Conservation (phyloP, 2,797 vertebrate genomes). For the Gymnodraco acuticeps region DNA sequence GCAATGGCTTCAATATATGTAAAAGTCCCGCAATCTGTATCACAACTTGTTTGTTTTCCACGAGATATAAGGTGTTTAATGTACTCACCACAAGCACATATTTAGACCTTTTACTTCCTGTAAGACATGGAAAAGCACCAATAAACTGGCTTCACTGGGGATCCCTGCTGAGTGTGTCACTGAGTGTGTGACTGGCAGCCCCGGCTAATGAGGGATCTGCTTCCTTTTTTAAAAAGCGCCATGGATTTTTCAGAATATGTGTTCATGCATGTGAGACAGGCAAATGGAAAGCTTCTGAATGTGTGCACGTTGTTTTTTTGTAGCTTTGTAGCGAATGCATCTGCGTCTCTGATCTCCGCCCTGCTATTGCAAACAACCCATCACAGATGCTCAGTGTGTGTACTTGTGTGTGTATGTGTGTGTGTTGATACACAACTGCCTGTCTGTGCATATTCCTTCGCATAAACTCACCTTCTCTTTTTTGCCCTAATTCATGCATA, state of each 20-base stretch:
- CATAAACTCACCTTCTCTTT: conserved; percentile 1
- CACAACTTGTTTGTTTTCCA: background rate
- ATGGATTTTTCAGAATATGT: background rate
- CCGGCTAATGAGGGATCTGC: conserved; percentile 43
- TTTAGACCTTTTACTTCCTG: conserved; percentile 12
- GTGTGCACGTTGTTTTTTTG: conserved; percentile 22
- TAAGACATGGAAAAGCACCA: background rate
- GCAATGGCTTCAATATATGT: too few species aligned
- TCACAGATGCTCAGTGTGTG: conserved; percentile 25
- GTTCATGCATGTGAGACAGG: conserved; percentile 9
- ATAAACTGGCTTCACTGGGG: conserved; percentile 27
- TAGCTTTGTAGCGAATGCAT: conserved; percentile 36
- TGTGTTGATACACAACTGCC: background rate
- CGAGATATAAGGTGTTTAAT: conserved; percentile 5
- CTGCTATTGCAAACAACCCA: conserved; percentile 39
- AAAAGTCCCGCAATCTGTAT: too few species aligned
- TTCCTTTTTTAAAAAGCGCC: conserved; percentile 6
- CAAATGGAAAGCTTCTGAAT: background rate
- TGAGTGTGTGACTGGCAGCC: background rate
- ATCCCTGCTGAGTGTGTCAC: conserved; percentile 17
- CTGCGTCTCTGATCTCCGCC: conserved; percentile 38
- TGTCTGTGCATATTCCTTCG: conserved; percentile 4
- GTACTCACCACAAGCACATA: background rate
- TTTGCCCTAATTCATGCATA: background rate
- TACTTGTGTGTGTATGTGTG: conserved; percentile 5